Evolutionary conservation across 1,140 invertebrate genomes (phyloP).

Genomic region (Euglossa dilemma): DNA sequence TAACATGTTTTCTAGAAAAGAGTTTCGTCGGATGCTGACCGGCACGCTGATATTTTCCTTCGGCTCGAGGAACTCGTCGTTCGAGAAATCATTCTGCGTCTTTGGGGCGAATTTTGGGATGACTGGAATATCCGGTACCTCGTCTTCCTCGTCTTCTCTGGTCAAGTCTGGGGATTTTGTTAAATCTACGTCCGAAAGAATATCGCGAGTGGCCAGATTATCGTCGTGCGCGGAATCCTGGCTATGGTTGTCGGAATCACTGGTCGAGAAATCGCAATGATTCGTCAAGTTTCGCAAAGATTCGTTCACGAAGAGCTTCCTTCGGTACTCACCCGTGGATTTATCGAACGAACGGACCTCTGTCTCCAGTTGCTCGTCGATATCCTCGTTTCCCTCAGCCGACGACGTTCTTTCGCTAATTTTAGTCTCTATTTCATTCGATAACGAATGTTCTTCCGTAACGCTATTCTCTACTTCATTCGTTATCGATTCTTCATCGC

Average conservation of each 20-base stretch:
- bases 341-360: background rate
- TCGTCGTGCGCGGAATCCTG: background rate
- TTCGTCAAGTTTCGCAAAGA: slow-evolving; percentile 19
- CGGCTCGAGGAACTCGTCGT: background rate
- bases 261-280: background rate
- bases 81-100: background rate
- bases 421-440: background rate
- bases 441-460: background rate
- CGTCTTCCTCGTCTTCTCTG: accelerated
- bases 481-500: background rate
- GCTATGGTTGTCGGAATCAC: background rate
- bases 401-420: background rate
- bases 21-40: slow-evolving; percentile 59
- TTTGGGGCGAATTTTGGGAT: background rate
- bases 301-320: slow-evolving; percentile 8
- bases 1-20: slow-evolving; percentile 75
- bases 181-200: too few species aligned
- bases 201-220: background rate
- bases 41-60: slow-evolving; percentile 6
- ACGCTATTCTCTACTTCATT: background rate
- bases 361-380: background rate
- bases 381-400: background rate
- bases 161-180: background rate
- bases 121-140: background rate
- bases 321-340: background rate